A percentile compares a stretch with the other conserved stretches of the same genome.
Conservation (phyloP, 2,797 vertebrate species). For the Petrocephalus sullivani region DNA sequence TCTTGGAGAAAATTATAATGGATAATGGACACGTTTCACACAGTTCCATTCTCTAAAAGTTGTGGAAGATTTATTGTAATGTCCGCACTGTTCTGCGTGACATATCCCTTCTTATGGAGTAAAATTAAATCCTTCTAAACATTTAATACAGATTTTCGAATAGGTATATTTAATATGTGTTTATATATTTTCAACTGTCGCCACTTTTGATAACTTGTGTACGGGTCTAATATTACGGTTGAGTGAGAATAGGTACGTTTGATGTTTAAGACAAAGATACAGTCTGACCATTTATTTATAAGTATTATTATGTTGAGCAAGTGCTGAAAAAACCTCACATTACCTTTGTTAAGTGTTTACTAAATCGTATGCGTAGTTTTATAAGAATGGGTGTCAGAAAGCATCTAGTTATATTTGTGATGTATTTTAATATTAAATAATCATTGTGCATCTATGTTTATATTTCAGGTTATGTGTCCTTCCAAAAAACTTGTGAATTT, state of each 20-base stretch:
- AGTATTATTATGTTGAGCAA: slow-evolving; percentile 51
- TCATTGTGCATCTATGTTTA: slow-evolving; percentile 47
- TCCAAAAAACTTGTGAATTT: slow-evolving; percentile 41
- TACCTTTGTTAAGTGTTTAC: slow-evolving; percentile 65
- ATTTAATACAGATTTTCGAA: slow-evolving; percentile 49
- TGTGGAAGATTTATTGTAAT: slow-evolving; percentile 35
- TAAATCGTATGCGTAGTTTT: slow-evolving; percentile 62
- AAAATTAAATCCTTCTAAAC: slow-evolving; percentile 17
- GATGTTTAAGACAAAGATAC: slow-evolving; percentile 48
- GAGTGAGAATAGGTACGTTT: slow-evolving; percentile 54
- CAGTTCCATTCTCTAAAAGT: slow-evolving; percentile 25
- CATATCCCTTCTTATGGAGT: not conserved
- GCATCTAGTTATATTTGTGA: slow-evolving; percentile 56
- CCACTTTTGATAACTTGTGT: slow-evolving; percentile 51
- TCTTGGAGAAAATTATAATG: not conserved
- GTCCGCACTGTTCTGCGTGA: slow-evolving; percentile 2
- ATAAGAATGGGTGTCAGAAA: slow-evolving; percentile 55
- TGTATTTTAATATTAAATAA: slow-evolving; percentile 61
- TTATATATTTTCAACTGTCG: slow-evolving; percentile 47
- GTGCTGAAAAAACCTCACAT: slow-evolving; percentile 49
- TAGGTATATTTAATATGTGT: slow-evolving; percentile 50
- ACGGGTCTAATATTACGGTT: slow-evolving; percentile 52
- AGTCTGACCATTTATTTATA: slow-evolving; percentile 46
- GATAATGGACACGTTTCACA: not conserved
- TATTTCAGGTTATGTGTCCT: slow-evolving; percentile 48